These are phyloP conservation scores for Lepidochitona cinerea DNA, from an alignment of 2,888 invertebrate species.

Conservation along the genomic window DNA sequence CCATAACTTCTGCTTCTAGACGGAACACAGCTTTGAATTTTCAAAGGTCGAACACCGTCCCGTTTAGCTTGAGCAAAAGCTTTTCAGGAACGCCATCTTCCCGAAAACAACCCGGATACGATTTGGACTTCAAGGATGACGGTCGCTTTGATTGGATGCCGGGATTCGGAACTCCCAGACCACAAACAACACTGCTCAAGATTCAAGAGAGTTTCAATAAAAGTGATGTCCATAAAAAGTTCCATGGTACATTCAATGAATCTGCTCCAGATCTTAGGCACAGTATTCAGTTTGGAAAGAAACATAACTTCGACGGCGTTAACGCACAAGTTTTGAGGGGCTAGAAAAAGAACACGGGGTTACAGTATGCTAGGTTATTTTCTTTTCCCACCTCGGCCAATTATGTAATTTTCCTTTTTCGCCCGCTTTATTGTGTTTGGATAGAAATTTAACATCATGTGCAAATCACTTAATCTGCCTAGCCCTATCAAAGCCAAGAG, in stretches of 20 bases:
- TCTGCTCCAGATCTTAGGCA: conserved; percentile 62
- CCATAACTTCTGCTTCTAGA: conserved; percentile 18
- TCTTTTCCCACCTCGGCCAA: no score
- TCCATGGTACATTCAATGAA: conserved; percentile 60
- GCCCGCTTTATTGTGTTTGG: no score
- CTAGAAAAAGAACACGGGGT: no score
- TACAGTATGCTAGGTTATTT: no score
- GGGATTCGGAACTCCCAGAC: conserved; percentile 55
- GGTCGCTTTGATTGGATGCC: conserved; percentile 58
- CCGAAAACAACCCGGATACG: conserved; percentile 46
- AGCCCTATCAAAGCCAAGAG: no score
- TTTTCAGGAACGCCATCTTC: conserved; percentile 44
- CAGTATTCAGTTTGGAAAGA: conserved; percentile 60
- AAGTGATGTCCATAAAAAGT: conserved; percentile 48
- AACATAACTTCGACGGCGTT: conserved; percentile 61
- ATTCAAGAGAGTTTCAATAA: conserved; percentile 66
- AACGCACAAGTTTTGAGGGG: conserved; percentile 64
- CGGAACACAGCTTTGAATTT: conserved; percentile 52
- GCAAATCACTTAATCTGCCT: no score
- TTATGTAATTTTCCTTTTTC: no score
- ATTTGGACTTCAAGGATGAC: conserved; percentile 55
- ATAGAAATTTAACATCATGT: no score
- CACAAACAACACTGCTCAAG: conserved; percentile 54
- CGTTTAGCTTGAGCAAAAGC: conserved; percentile 41
- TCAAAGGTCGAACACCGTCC: conserved; percentile 52